Conservation (phyloP, 2,113 vertebrate species). For the Calonectris borealis region DNA sequence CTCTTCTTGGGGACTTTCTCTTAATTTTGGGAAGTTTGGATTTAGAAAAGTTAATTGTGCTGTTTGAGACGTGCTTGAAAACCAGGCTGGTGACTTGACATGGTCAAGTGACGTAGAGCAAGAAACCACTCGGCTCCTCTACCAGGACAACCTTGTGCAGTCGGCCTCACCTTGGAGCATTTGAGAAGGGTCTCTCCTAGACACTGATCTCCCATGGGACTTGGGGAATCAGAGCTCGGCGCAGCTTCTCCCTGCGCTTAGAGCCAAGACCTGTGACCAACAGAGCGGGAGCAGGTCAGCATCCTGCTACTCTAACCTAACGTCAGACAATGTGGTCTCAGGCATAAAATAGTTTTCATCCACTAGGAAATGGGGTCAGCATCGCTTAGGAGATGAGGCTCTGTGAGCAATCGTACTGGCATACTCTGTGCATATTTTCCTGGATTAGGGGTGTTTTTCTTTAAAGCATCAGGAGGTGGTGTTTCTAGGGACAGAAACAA, state of each 20-base stretch:
- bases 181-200: neutral
- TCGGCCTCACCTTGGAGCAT: neutral
- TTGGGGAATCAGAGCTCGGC: neutral
- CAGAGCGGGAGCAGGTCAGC: neutral
- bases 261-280: rapidly evolving
- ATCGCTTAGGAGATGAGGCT: neutral
- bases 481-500: neutral
- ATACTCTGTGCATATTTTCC: neutral
- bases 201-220: neutral
- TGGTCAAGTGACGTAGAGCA: neutral
- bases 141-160: neutral
- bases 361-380: neutral
- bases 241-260: neutral
- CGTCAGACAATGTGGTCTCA: rapidly evolving
- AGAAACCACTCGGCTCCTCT: neutral
- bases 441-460: neutral
- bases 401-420: rapidly evolving
- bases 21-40: neutral
- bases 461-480: too few relatives aligned
- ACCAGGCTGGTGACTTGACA: neutral
- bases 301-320: neutral
- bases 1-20: neutral
- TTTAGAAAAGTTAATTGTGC: neutral
- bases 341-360: neutral
- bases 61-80: neutral